A percentile compares a stretch with the other conserved stretches of the same genome.
These are phyloP conservation scores for Enteromius mattozi DNA, from an alignment of 2,797 vertebrate species.

Conservation along the genomic window DNA sequence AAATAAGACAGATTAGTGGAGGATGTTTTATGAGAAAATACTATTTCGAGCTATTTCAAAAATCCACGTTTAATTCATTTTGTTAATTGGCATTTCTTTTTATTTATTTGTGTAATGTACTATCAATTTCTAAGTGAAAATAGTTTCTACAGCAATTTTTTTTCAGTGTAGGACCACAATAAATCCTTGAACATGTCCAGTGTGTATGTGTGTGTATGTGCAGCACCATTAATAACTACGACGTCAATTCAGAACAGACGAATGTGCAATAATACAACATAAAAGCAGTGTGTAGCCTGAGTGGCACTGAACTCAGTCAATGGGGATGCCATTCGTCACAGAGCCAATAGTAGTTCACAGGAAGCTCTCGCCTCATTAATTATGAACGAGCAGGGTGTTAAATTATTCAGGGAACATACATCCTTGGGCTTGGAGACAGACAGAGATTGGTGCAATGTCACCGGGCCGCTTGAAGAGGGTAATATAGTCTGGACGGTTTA, in stretches of 20 bases:
- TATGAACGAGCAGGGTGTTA: conserved; percentile 77
- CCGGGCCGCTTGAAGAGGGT: conserved; percentile 19
- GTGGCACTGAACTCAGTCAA: conserved; percentile 47
- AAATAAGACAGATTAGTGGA: background rate
- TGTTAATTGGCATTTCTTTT: background rate
- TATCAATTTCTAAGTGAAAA: background rate
- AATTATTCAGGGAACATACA: conserved; percentile 83
- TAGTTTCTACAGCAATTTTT: background rate
- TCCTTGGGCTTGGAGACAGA: conserved; percentile 71
- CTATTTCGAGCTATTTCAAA: too few species aligned
- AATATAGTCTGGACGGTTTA: conserved; percentile 1
- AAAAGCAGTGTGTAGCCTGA: conserved; percentile 15
- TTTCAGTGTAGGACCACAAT: background rate
- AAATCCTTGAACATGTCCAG: background rate
- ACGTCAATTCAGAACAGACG: background rate
- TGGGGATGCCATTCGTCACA: conserved; percentile 49
- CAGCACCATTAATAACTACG: background rate
- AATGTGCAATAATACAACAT: conserved; percentile 24
- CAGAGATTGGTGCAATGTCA: conserved; percentile 65
- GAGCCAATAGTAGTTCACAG: conserved; percentile 75
- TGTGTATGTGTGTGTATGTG: background rate
- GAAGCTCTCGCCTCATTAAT: conserved; percentile 78
- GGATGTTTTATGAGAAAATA: background rate
- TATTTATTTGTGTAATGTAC: background rate
- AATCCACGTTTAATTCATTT: background rate